Evolutionary conservation across 2,797 vertebrate species (phyloP), one percentile per base, ranked within the genome.

Genomic region (Rhinoraja longicauda): DNA sequence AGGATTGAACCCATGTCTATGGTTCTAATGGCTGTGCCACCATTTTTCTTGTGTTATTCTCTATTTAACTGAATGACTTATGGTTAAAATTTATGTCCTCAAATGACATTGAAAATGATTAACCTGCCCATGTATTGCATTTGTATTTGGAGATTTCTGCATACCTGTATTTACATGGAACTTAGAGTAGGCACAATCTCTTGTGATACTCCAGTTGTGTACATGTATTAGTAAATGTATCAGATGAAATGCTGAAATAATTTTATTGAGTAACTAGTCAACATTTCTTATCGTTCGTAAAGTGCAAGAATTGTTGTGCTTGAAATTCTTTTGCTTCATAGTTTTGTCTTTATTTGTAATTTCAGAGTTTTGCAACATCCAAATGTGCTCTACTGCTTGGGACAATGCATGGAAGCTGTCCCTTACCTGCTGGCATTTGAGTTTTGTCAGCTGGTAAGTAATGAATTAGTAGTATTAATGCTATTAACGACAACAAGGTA

Each of bases 401-500:
- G 98, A 39, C 98, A 99, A 57, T 99, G 98, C 94, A 97, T 99
- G 19, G 99, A 99, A 95, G 98, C 97, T n/a, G 97, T 99, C 94
- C 99, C 99, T 93, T 99, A 98, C 93, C 97, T 99, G 93, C 96
- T 99, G 93, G 97, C 99, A 93, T 99, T 99, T 95, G 99, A 99
- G 93, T 98, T 98, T 96, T 99, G 98, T 95, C 98, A 99, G 94
- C 96, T 99, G 98, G 99, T 99, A 95, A 99, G 98, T 79, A 67
- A 82, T 67, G 59, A 79, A 24, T 70, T 36, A 45, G 88, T 26
- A 73, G 39, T 73, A 19, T 53, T 1, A 62, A 75, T 45, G 67
- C 19, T 21, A 15, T 91, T 53, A 13, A 73, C 70, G 26, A 53
- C 67, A 73, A 53, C 1, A 67, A 4, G 6, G n/a, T 67, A 64